Evolutionary conservation across 53 echinoderm and acorn worm species (phyloP).

Genomic region (Paelopatides confundens): DNA sequence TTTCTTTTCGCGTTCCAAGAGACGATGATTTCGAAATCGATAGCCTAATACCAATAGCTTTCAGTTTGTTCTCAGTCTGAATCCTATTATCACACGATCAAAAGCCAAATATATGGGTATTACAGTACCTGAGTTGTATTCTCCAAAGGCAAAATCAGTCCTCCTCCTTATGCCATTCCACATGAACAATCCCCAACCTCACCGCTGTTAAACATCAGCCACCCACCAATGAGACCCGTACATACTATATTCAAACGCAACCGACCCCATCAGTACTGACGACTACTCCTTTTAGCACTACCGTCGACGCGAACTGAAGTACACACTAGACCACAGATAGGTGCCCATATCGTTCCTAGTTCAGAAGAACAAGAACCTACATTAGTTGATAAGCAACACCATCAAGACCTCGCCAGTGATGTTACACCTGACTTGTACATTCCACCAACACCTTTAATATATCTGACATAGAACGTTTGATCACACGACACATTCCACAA

Average conservation of each 20-base stretch:
- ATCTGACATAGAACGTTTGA: not conserved
- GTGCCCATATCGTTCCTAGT: too few relatives aligned
- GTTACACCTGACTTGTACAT: not conserved
- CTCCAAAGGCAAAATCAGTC: too few relatives aligned
- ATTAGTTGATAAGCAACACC: not conserved
- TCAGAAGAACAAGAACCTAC: conserved; percentile 9
- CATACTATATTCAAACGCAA: not conserved
- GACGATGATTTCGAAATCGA: conserved; percentile 26
- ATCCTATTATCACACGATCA: not conserved
- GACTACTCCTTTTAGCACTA: too few relatives aligned
- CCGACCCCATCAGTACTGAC: too few relatives aligned
- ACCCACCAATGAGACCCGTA: not conserved
- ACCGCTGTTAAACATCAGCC: not conserved
- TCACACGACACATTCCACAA: not conserved
- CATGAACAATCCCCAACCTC: not conserved
- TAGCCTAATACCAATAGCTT: not conserved
- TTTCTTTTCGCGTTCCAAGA: not conserved
- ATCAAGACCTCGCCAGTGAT: not conserved
- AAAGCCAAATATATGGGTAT: conserved; percentile 8
- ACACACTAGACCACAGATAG: too few relatives aligned
- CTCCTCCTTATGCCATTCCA: not conserved
- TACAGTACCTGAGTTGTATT: not conserved
- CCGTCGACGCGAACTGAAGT: too few relatives aligned
- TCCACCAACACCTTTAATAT: not conserved
- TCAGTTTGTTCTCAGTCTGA: not conserved